Percentiles rank a stretch among this genome's conserved stretches.
Evolutionary conservation across 1,140 invertebrate species (phyloP).

Genomic region (Sinonovacula constricta): DNA sequence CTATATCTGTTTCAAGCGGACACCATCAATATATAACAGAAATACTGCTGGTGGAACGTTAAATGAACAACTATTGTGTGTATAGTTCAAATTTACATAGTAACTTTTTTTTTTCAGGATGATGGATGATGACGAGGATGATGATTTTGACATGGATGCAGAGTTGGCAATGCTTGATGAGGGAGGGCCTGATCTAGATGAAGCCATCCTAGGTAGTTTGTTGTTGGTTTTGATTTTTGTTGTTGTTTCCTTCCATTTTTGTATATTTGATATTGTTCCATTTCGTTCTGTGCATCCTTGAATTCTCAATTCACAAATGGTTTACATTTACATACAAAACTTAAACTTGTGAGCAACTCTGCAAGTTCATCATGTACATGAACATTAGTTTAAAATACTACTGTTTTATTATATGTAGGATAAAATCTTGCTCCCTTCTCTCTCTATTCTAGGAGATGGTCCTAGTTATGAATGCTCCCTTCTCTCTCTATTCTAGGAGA

Average conservation of each 20-base stretch:
- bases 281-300: background rate
- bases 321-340: background rate
- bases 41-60: too few relatives aligned
- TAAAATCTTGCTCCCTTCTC: background rate
- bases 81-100: too few relatives aligned
- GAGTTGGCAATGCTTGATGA: constrained; percentile 76
- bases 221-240: background rate
- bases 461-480: too few relatives aligned
- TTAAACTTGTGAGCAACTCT: background rate
- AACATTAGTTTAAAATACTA: background rate
- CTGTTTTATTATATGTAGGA: background rate
- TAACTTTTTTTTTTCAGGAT: too few relatives aligned
- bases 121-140: constrained; percentile 65
- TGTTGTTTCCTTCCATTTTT: background rate
- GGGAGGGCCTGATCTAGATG: constrained; percentile 66
- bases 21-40: too few relatives aligned
- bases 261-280: background rate
- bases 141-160: constrained; percentile 72
- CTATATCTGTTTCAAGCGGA: too few relatives aligned
- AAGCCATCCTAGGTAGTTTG: too few relatives aligned
- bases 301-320: background rate
- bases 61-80: too few relatives aligned
- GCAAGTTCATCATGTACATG: background rate
- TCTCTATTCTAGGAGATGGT: constrained; percentile 17
- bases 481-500: background rate